Conservation (phyloP, 2,888 invertebrate species). For the Eustalomyia histrio region DNA sequence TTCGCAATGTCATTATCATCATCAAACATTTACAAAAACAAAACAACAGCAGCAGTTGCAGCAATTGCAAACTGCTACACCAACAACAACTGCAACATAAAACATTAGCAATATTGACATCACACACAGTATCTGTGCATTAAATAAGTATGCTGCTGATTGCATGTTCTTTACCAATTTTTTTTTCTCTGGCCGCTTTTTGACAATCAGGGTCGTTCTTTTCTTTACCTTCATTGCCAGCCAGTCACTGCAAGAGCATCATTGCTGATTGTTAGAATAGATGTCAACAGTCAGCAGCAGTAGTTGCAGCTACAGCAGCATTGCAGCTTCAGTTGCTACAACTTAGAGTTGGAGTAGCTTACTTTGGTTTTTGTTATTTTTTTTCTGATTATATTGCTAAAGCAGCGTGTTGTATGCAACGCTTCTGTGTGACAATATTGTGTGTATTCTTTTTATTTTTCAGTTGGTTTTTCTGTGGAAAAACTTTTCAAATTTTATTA, state of each 20-base stretch:
- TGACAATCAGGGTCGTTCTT: slow-evolving; percentile 54
- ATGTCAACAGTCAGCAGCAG: slow-evolving; percentile 57
- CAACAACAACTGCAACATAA: slow-evolving; percentile 39
- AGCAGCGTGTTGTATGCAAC: slow-evolving; percentile 49
- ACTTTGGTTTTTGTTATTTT: background rate
- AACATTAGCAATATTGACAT: slow-evolving; percentile 25
- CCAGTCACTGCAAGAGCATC: slow-evolving; percentile 35
- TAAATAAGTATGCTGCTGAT: slow-evolving; percentile 46
- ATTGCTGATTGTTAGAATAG: slow-evolving; percentile 56
- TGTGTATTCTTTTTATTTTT: slow-evolving; percentile 1
- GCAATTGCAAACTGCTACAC: slow-evolving; percentile 31
- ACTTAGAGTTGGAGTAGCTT: background rate
- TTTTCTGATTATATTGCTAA: slow-evolving; percentile 5
- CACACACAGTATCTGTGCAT: slow-evolving; percentile 25
- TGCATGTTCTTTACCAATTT: slow-evolving; percentile 49
- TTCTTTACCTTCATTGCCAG: slow-evolving; percentile 25
- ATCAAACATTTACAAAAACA: slow-evolving; percentile 37
- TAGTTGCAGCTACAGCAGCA: slow-evolving; percentile 4
- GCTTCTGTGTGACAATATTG: slow-evolving; percentile 65
- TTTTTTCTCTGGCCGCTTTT: slow-evolving; percentile 31
- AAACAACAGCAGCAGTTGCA: slow-evolving; percentile 10
- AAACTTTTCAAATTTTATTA: slow-evolving; percentile 11
- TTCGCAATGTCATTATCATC: slow-evolving; percentile 61
- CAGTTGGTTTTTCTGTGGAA: background rate
- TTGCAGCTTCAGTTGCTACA: background rate